Evolutionary conservation across 1,140 invertebrate species (phyloP).

Genomic region (Xylocopa sonorina): DNA sequence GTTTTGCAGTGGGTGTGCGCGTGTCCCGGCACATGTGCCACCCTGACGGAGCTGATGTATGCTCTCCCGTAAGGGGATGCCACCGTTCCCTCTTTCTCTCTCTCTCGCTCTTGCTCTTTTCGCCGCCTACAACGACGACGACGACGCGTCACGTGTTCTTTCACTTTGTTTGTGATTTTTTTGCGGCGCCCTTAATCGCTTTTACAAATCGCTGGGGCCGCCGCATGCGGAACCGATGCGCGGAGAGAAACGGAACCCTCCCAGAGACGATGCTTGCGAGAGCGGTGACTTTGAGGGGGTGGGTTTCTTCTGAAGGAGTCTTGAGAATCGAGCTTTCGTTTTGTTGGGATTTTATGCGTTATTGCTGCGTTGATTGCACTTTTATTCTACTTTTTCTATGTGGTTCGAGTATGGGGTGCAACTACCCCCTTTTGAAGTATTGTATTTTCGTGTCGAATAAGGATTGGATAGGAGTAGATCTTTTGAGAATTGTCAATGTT

Average conservation of each 20-base stretch:
- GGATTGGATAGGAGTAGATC: too few species aligned
- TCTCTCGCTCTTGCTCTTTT: too few species aligned
- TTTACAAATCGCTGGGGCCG: constrained; percentile 50
- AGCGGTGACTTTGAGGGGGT: neutral
- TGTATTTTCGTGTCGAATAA: too few species aligned
- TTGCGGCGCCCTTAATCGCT: constrained; percentile 61
- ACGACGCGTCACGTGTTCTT: constrained; percentile 62
- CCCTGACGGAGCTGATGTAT: constrained; percentile 52
- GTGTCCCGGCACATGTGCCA: constrained; percentile 57
- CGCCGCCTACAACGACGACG: too few species aligned
- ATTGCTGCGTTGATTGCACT: too few species aligned
- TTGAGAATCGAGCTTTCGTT: neutral
- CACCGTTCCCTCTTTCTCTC: constrained; percentile 5
- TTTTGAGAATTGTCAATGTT: too few species aligned
- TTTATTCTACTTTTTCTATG: too few species aligned
- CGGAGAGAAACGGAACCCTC: neutral
- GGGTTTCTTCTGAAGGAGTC: neutral
- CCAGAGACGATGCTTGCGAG: neutral
- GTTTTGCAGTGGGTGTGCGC: neutral
- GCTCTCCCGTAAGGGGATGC: constrained; percentile 51
- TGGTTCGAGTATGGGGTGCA: too few species aligned
- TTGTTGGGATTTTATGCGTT: too few species aligned
- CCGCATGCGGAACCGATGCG: neutral
- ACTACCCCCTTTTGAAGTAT: too few species aligned
- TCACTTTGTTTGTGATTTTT: constrained; percentile 65